Base-by-base conservation (phyloP, 2,113 vertebrate species). In the Cettia cetti region DNA sequence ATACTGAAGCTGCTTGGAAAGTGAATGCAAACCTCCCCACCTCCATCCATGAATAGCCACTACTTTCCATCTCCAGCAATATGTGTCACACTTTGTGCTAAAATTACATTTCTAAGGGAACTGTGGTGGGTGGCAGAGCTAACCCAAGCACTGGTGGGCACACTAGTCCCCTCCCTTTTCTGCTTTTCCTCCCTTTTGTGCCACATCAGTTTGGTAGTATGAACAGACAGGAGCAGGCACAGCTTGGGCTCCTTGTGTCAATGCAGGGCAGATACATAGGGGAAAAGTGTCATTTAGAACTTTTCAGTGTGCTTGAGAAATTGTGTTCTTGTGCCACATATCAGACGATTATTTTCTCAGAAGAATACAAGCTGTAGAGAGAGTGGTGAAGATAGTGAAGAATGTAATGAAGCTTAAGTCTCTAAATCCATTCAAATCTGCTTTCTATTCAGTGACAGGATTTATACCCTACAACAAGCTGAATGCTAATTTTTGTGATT, bases 11-110 rank as follows among this genome's bases (percentile, higher is more conserved):
- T 53, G 27, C 80, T 23, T 50, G 60, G 28, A 77, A 56, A 56
- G 35, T 27, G 35, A 20, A 30, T 20, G 33, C 13, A 49, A 54
- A 57, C 15, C 13, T 33, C 47, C 44, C 10, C 4, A 10, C 5
- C 49, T 47, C 37, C 17, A 2, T 5, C 26, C 2, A 0, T 22
- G 60, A 63, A 12, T 1, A 47, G 30, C 6, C 1, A 0, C 13
- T 56, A 6, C 47, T 31, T 59, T 64, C 54, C 9, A 5, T 16
- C 44, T 76, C 59, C 16, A 28, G 49, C 15, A 56, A 2, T 13
- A 1, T 8, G 6, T 45, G 39, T 20, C n/a, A 40, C 23, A 4
- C 19, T 42, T n/a, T 10, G 37, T 64, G 45, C 75, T 50, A 24
- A 75, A 80, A 37, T 31, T 10, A 1, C 15, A 3, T 39, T 80